Conservation (phyloP, 2,797 vertebrate genomes). For the Intellagama lesueurii region DNA sequence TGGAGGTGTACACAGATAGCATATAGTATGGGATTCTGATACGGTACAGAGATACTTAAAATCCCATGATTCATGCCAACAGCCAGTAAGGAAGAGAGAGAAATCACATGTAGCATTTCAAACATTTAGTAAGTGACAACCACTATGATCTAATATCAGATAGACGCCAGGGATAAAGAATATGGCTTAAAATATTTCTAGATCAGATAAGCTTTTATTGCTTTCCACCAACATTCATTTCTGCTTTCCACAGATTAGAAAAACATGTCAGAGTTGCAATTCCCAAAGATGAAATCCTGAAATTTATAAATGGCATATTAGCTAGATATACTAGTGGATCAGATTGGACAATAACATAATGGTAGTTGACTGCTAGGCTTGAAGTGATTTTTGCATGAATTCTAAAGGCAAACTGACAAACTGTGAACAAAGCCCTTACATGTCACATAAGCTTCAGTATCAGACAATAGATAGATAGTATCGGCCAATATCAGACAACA, state of each 20-base stretch:
- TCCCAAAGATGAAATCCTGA: not conserved
- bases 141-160: not conserved
- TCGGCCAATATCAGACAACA: too few relatives aligned
- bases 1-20: too few relatives aligned
- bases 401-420: not conserved
- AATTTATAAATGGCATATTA: not conserved
- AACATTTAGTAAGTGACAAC: not conserved
- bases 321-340: not conserved
- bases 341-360: not conserved
- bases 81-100: not conserved
- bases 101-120: not conserved
- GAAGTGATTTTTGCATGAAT: not conserved
- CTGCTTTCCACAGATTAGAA: not conserved
- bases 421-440: not conserved
- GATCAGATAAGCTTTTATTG: not conserved
- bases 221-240: not conserved
- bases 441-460: not conserved
- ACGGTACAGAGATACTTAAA: not conserved
- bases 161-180: not conserved
- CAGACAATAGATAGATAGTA: not conserved
- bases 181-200: not conserved
- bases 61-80: not conserved
- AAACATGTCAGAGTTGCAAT: not conserved
- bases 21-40: not conserved
- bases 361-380: not conserved